Evolutionary conservation across 92 coral and sea anemone species (phyloP).

Genomic region (Heliopora coerulea): DNA sequence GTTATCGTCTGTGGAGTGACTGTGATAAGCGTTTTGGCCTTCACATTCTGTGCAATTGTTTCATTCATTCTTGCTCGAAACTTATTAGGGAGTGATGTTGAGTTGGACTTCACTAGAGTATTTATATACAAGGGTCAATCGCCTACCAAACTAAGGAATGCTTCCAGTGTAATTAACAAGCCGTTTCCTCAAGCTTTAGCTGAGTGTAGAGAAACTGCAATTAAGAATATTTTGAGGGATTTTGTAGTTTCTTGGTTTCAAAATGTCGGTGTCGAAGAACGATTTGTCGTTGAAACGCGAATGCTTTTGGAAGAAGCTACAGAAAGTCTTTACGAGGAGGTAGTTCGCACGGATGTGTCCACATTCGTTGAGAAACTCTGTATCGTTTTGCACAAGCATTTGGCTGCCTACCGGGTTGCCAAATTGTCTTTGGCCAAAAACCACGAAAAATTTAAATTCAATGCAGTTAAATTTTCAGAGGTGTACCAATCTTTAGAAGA

Average conservation of each 20-base stretch:
- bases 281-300: conserved; percentile 65
- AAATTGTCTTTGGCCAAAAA: conserved; percentile 51
- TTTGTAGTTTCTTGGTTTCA: conserved; percentile 81
- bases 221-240: conserved; percentile 70
- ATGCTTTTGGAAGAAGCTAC: conserved; percentile 66
- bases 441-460: conserved; percentile 27
- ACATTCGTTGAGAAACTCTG: conserved; percentile 70
- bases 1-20: not conserved
- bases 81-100: not conserved
- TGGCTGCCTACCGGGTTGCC: conserved; percentile 68
- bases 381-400: conserved; percentile 70
- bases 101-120: not conserved
- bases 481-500: conserved; percentile 70
- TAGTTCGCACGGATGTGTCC: conserved; percentile 64
- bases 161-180: not conserved
- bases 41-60: conserved; percentile 25
- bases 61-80: conserved; percentile 21
- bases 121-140: conserved; percentile 8
- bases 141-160: not conserved
- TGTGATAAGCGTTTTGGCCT: conserved; percentile 3
- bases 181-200: conserved; percentile 63
- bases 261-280: conserved; percentile 78
- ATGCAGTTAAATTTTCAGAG: conserved; percentile 38
- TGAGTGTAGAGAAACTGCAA: conserved; percentile 55
- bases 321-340: conserved; percentile 64